Base-by-base conservation (phyloP, 2,113 vertebrate genomes). In the Larimichthys polyactis region DNA sequence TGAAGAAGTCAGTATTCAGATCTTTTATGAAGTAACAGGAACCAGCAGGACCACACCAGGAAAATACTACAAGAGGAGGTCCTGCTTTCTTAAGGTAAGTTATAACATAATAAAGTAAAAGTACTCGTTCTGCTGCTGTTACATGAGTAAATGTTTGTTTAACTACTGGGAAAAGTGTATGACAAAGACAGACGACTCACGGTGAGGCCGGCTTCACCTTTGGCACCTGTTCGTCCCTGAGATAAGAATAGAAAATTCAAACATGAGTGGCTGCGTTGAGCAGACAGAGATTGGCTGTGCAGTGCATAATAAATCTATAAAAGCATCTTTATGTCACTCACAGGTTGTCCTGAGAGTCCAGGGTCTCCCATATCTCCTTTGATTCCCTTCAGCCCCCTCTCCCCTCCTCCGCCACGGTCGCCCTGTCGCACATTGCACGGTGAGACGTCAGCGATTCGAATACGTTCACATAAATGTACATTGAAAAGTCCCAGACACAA, bases 201-300 rank as follows among this genome's bases (percentile, higher is more conserved):
- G 44, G 96, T 97, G 85, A 98, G 91, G 54, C 97, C 96, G 64
- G 96, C 89, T 76, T 97, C 96, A 71, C 97, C 97, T 92, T 97
- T 97, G 55, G 90, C 71, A 85, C 96, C 97, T 5, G 85, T 67
- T 91, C 90, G 95, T 5, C 96, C 96, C 96, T 97, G 72, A 80
- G 89, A 76, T 11, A 40, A 55, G 10, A 73, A 70, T 2, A 57
- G 1, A 59, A 22, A 22, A 55, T 22, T 44, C 8, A 24, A 7
- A 52, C 14, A 49, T 20, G 40, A 46, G 11, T 27, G 12, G 24
- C 9, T 48, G 24, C 2, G 5, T 43, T 29, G 9, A 29, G 11
- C 63, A 49, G 22, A 65, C 11, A 36, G 55, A 62, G n/a, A 67
- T 40, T 46, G 16, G 1, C 43, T 68, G 43, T 22, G 14, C 24